Conservation (phyloP, 2,113 vertebrate genomes). For the Petrocephalus zakoni region DNA sequence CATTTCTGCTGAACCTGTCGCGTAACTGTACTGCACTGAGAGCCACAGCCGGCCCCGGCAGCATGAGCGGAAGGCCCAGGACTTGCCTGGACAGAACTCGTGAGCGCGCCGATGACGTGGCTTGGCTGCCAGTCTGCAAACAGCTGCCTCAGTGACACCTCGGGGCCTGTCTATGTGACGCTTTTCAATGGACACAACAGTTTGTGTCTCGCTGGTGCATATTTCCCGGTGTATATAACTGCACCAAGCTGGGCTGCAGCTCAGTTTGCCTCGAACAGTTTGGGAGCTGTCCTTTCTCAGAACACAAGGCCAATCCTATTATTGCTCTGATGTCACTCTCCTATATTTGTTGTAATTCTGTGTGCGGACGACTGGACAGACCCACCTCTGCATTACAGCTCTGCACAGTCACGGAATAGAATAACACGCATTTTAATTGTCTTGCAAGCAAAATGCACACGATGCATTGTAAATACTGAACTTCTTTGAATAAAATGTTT, state of each 20-base stretch:
- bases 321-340: conserved; percentile 18
- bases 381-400: conserved; percentile 10
- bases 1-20: neutral
- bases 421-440: conserved; percentile 13
- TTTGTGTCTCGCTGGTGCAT: neutral
- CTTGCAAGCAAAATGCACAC: conserved; percentile 15
- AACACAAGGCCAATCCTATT: neutral
- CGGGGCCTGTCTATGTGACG: neutral
- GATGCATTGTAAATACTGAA: conserved; percentile 22
- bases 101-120: neutral
- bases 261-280: neutral
- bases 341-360: conserved; percentile 12
- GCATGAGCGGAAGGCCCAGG: neutral
- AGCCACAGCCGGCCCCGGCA: neutral
- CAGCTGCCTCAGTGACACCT: neutral
- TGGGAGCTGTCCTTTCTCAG: neutral
- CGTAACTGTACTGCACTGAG: neutral
- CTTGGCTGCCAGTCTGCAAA: neutral
- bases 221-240: neutral
- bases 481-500: conserved; percentile 23
- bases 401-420: neutral
- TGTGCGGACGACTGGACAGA: neutral
- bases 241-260: neutral
- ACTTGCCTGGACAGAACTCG: neutral
- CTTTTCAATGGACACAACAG: neutral